Conservation (phyloP, 2,113 vertebrate genomes). For the Zonotrichia leucophrys region DNA sequence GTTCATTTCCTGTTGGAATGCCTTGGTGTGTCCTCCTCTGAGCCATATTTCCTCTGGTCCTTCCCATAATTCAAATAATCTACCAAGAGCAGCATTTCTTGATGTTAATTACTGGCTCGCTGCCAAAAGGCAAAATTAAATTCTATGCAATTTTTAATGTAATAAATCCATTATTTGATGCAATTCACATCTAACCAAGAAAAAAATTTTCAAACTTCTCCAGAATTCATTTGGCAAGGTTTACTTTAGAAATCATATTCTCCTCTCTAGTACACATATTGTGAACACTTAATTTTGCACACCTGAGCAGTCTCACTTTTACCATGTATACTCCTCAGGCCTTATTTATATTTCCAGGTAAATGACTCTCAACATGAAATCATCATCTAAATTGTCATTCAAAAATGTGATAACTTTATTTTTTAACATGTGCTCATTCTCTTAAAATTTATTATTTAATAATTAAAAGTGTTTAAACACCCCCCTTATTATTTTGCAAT, state of each 20-base stretch:
- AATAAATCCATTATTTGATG: neutral
- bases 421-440: neutral
- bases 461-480: neutral
- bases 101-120: neutral
- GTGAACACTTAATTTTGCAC: neutral
- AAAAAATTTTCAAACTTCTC: neutral
- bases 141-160: neutral
- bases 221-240: neutral
- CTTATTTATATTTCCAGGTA: neutral
- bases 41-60: neutral
- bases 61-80: neutral
- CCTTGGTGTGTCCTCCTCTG: neutral
- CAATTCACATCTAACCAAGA: neutral
- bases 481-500: neutral
- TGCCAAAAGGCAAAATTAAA: neutral
- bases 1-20: neutral
- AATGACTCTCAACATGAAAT: neutral
- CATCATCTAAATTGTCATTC: neutral
- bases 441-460: neutral
- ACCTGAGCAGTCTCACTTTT: neutral
- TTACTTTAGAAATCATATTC: neutral
- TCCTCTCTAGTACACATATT: neutral
- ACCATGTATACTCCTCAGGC: neutral
- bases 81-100: neutral
- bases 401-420: neutral